Conservation (phyloP, 2,797 vertebrate species). For the Tapera naevia region DNA sequence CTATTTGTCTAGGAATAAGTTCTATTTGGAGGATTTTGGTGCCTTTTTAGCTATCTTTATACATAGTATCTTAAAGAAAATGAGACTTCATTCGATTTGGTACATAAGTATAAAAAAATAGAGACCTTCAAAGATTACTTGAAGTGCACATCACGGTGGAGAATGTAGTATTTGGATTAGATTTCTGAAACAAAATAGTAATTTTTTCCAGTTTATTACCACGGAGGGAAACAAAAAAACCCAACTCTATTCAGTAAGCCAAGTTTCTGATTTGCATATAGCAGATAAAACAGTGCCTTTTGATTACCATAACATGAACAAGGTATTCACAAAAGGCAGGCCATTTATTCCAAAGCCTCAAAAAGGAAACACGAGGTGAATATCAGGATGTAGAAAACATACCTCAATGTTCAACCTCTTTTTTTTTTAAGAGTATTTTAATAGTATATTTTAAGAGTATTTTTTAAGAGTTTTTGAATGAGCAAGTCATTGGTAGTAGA, state of each 20-base stretch:
- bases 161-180: neutral
- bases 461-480: too few relatives aligned
- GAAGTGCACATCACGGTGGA: fast-evolving
- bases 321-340: neutral
- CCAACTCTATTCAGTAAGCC: neutral
- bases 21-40: neutral
- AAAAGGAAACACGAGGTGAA: neutral
- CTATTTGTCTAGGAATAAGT: neutral
- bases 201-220: neutral
- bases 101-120: neutral
- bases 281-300: fast-evolving
- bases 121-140: neutral
- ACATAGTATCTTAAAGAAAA: neutral
- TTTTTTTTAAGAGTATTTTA: too few relatives aligned
- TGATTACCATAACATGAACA: neutral
- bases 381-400: neutral
- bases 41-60: neutral
- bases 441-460: too few relatives aligned
- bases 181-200: neutral
- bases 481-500: neutral
- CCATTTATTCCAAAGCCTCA: neutral
- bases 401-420: neutral
- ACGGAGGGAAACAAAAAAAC: fast-evolving
- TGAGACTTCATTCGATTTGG: neutral
- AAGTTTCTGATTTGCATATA: fast-evolving